Conservation (phyloP, 2,888 invertebrate genomes). For the Heliconius hortense region DNA sequence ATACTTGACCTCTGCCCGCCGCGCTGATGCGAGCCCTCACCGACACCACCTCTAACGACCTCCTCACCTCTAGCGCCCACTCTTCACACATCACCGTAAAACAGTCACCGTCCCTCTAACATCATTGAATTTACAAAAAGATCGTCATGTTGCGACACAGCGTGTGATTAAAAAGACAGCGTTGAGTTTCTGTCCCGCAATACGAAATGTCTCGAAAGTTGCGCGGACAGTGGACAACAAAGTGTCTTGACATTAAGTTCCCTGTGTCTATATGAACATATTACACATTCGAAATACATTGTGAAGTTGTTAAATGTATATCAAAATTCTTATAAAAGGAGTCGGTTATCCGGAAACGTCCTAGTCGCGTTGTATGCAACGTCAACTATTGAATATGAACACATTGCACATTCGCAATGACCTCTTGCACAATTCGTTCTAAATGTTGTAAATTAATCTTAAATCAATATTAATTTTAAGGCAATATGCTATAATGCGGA, state of each 20-base stretch:
- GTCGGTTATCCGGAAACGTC: background rate
- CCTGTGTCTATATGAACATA: too few species aligned
- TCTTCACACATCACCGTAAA: background rate
- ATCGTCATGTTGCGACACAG: too few species aligned
- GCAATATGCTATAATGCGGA: background rate
- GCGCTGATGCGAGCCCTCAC: background rate
- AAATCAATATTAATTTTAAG: slow-evolving; percentile 2
- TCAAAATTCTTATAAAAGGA: background rate
- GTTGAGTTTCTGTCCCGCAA: too few species aligned
- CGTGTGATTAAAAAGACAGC: too few species aligned
- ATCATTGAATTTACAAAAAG: background rate
- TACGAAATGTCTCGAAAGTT: too few species aligned
- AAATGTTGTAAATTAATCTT: background rate
- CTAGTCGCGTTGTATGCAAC: background rate
- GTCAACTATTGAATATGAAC: background rate
- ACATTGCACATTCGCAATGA: background rate
- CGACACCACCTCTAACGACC: background rate
- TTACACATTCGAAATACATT: too few species aligned
- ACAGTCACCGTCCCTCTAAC: background rate
- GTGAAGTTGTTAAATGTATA: too few species aligned
- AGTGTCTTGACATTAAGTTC: too few species aligned
- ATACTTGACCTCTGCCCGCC: background rate
- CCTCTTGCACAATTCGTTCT: background rate
- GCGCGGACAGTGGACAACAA: too few species aligned
- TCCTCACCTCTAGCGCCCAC: too few species aligned